Base-by-base conservation (phyloP, 1,140 invertebrate genomes). In the Leguminivora glycinivorella region DNA sequence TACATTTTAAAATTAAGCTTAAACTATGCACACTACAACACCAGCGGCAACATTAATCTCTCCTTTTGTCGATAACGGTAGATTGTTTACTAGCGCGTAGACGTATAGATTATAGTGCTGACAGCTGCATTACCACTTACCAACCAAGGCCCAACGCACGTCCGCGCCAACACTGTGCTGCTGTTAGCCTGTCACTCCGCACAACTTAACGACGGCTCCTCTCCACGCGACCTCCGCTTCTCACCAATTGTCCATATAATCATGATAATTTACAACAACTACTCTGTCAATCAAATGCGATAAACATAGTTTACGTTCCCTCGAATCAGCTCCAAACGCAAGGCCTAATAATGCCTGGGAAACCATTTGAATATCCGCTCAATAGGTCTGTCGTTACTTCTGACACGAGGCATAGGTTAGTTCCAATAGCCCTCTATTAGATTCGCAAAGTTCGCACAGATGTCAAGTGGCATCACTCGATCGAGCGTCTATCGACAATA, bases 401-500 rank as follows among this genome's bases (percentile, higher is more conserved):
- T 29, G 26, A 29, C 58, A 63, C 58, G 58, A 29, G 25, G 7
- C 47, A 52, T 52, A 22, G 24, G 58, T 63, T 26, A 26, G 24
- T 25, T 63, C 58, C 26, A 63, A 17, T 31, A 31, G 26, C 25
- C 34, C 63, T 31, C 10, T 43, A 19, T 38, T 43, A 67, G 66
- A 40, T 40, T 38, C 19, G 19, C 66, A 67, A 43, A 67, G 66
- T 67, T 67, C 66, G 66, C 66, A 52, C 66, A 67, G 52, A 70
- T 52, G 70, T 72, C 74, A 75, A 67, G 47, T 58, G 69, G 75
- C 75, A 75, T 80, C 78, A 81, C 77, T 82, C 77, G 74, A 68
- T 68, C 63, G 69, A 52, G 71, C 79, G 79, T 83, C 83, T 82
- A 85, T 87, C 83, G 80, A 71, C 81, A 75, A 79, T 81, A 83